Base-by-base conservation (phyloP, 2,888 invertebrate species). In the Leptinotarsa peninsularis region DNA sequence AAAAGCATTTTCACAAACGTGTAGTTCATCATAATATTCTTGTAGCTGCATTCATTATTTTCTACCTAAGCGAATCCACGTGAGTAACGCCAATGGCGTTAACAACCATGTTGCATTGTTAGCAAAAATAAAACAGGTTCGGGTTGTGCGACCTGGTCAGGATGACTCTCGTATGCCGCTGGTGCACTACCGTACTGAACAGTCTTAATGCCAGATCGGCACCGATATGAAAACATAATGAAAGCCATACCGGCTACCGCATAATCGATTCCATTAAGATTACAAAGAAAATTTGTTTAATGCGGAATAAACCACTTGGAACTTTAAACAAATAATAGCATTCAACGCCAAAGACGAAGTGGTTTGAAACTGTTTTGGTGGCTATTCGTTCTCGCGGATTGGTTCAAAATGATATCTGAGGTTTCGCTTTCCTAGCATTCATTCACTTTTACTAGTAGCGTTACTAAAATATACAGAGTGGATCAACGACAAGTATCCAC, bases 121-220 rank as follows among this genome's bases (percentile, higher is more conserved):
- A 66, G 76, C 72, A 76, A 76, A 76, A 78, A 78, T 73, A 54
- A 73, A 76, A 74, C 78, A 78, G 72, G 71, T 76, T 76, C 76
- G 71, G 74, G 78, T 76, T 76, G 76, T 49, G 60, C 76, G 78
- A 78, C 76, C 78, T 71, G 68, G 76, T 67, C 15, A 49, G 72
- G 70, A 72, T 74, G 63, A 27, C 71, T 43, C 10, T 76, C 43
- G 60, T 74, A 66, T 67, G 63, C 67, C 71, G 60, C 63, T 43
- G 70, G 74, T 74, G 67, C 66, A 71, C 74, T 75, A 75, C 74
- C 52, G 71, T 75, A 70, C 71, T 75, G 63, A 71, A 71, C 70
- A 71, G 14, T 74, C 71, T 58, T 75, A 67, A 75, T 71, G 56
- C 74, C 71, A 71, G 74, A 75, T 75, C 71, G 50, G 60, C 18